Evolutionary conservation across 2,888 invertebrate genomes (phyloP).

Genomic region (Agonopterix heracliana): DNA sequence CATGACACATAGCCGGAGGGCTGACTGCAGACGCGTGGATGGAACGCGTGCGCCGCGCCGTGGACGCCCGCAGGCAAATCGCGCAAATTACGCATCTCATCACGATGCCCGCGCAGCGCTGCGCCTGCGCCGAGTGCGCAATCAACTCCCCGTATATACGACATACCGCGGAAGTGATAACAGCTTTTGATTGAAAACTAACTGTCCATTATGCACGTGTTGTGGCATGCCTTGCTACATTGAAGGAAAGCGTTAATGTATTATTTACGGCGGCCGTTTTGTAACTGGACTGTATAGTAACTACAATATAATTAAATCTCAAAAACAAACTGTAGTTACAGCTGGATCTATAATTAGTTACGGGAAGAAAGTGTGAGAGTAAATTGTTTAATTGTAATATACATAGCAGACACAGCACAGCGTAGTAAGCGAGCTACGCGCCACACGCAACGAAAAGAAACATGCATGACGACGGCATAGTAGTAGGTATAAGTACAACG

Average conservation of each 20-base stretch:
- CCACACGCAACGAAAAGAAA: conserved; percentile 33
- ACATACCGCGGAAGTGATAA: conserved; percentile 24
- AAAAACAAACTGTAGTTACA: conserved; percentile 37
- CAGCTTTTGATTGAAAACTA: conserved; percentile 35
- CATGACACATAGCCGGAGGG: conserved; percentile 2
- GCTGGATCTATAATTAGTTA: conserved; percentile 43
- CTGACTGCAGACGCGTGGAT: conserved; percentile 2
- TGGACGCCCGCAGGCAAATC: conserved; percentile 17
- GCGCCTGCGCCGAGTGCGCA: conserved; percentile 9
- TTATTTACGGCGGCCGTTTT: conserved; percentile 6
- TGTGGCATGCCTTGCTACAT: not conserved
- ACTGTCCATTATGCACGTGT: conserved; percentile 9
- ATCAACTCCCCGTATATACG: conserved; percentile 16
- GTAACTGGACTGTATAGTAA: not conserved
- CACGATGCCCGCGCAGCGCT: not conserved
- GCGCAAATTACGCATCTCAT: conserved; percentile 25
- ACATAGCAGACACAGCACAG: conserved; percentile 35
- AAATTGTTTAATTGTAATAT: conserved; percentile 62
- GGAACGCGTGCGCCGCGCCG: conserved; percentile 20
- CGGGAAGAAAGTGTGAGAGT: conserved; percentile 59
- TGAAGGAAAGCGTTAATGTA: not conserved
- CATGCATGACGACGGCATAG: conserved; percentile 23
- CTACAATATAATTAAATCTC: conserved; percentile 36
- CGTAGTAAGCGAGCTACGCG: conserved; percentile 12
- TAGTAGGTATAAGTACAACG: conserved; percentile 15